A percentile compares a stretch with the other conserved stretches of the same genome.
These are phyloP conservation scores for Rhinogobio ventralis DNA, from an alignment of 2,797 vertebrate species.

Conservation along the genomic window DNA sequence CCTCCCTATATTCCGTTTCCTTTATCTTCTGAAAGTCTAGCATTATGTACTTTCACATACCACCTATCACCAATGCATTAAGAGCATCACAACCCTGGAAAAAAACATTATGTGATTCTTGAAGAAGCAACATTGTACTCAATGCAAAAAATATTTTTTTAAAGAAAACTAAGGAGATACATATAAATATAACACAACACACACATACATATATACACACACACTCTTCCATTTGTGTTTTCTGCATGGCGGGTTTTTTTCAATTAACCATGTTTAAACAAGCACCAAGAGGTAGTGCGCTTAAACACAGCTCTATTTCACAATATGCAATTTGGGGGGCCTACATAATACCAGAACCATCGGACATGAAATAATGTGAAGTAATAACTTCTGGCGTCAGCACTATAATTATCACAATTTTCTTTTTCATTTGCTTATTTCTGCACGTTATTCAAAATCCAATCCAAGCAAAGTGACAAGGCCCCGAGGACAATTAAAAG, in stretches of 20 bases:
- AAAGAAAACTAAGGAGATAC: background rate
- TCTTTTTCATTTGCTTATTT: constrained; percentile 25
- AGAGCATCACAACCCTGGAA: background rate
- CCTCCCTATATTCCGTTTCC: background rate
- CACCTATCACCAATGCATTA: background rate
- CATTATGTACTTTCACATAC: background rate
- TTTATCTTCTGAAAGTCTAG: background rate
- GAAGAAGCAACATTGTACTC: background rate
- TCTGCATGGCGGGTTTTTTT: constrained; percentile 10
- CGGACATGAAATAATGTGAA: constrained; percentile 30
- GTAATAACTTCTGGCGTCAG: constrained; percentile 33
- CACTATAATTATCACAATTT: constrained; percentile 40
- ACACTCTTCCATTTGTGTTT: background rate
- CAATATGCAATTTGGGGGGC: constrained; percentile 19
- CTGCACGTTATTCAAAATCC: constrained; percentile 18
- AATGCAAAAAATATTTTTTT: background rate
- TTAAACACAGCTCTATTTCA: constrained; percentile 37
- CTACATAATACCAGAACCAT: constrained; percentile 7
- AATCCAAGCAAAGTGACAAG: constrained; percentile 7
- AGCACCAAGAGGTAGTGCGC: constrained; percentile 7
- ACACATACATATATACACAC: rapidly evolving
- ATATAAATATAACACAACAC: too few relatives aligned
- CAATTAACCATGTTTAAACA: constrained; percentile 45
- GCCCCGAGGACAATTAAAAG: background rate
- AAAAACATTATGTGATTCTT: background rate